Evolutionary conservation across 2,113 vertebrate species (phyloP), one percentile per base, ranked within the genome.

Genomic region (Periophthalmus modestus): DNA sequence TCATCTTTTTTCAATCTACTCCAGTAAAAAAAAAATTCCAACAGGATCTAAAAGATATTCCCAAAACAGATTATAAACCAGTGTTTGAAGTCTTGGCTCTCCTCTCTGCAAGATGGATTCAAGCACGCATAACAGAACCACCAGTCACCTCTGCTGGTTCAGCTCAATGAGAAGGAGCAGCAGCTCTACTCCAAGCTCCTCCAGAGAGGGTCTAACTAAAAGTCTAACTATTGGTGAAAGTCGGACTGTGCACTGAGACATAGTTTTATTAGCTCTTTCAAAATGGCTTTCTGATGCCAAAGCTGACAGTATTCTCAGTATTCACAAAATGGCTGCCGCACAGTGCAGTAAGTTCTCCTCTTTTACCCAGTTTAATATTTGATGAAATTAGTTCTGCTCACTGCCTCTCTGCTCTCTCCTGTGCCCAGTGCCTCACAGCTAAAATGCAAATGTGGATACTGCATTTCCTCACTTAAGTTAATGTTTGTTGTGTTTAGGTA

Each of bases 381-480:
- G 85, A 93, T 94, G 82, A 92, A 81, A 92, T 94, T 93, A 93
- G 74, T 93, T 93, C 92, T 90, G 90, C 91, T 85, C 82, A 16
- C 80, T 93, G 92, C 75, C 63, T 82, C 87, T 80, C 69, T 9
- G 47, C 76, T 78, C 79, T 78, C 80, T 75, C 72, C 76, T 88
- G 84, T 82, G 75, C 81, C 72, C 68, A 66, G 66, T 82, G 80
- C 69, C 65, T 83, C 57, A 76, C 61, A 61, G 62, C 52, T 55
- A 75, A 73, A 83, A 68, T 75, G 69, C 76, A 75, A 28, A 23
- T 54, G 57, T 71, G 18, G 15, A 71, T 57, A 48, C 36, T 0
- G 7, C 69, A 39, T 69, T 52, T 6, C 72, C 57, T 34, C 52
- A 47, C 68, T 39, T 74, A 10, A n/a, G 71, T 75, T 69, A 74